phyloP scores from a whole-genome alignment of 2,113 vertebrate species.

The Lepus americanus region DNA sequence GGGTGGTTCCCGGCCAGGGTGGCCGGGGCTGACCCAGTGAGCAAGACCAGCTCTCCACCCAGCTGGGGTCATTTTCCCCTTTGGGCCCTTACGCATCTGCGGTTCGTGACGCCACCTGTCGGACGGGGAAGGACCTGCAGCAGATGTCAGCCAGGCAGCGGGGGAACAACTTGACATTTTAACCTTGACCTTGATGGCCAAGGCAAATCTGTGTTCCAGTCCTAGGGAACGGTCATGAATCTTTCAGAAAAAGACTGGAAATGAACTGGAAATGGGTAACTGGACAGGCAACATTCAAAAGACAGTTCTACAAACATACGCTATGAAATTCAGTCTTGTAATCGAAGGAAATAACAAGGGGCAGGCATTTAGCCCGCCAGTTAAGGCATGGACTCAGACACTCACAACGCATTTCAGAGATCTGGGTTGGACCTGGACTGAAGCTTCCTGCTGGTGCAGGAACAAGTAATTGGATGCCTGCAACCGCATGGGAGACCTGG shows the following conservation, averaged over 20 bases:
- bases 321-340: neutral
- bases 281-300: neutral
- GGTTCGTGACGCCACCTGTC: neutral
- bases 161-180: neutral
- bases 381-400: too few relatives aligned
- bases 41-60: neutral
- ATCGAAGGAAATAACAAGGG: too few relatives aligned
- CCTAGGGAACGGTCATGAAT: neutral
- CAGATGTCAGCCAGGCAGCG: neutral
- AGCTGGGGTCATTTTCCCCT: neutral
- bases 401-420: too few relatives aligned
- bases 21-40: too few relatives aligned
- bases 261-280: neutral
- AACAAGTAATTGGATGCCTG: too few relatives aligned
- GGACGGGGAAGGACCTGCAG: neutral
- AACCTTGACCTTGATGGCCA: neutral
- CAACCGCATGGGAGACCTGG: too few relatives aligned
- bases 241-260: neutral
- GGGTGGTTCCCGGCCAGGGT: too few relatives aligned
- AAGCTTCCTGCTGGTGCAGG: too few relatives aligned
- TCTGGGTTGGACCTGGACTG: too few relatives aligned
- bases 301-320: neutral
- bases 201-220: neutral
- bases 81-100: neutral
- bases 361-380: too few relatives aligned